These are phyloP conservation scores for Ooceraea biroi DNA, from an alignment of 1,140 invertebrate genomes.

Conservation along the genomic window DNA sequence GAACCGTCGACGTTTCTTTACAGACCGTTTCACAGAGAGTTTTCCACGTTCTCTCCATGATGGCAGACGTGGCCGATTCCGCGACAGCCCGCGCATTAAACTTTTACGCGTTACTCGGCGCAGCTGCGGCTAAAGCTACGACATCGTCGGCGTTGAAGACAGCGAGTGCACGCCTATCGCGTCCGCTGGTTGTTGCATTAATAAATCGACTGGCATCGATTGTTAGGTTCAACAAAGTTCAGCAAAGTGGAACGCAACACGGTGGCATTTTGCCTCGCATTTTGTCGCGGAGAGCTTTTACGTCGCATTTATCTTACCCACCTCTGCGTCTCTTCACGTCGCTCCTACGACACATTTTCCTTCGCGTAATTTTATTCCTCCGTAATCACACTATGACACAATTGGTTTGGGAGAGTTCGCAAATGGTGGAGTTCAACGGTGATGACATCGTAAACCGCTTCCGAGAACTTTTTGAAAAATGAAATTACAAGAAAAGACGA, in stretches of 20 bases:
- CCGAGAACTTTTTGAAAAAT: not conserved
- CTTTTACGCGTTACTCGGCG: conserved; percentile 51
- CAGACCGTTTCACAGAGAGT: conserved; percentile 5
- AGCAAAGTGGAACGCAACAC: conserved; percentile 55
- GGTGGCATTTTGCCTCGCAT: conserved; percentile 21
- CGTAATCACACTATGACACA: conserved; percentile 3
- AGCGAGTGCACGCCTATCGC: conserved; percentile 60
- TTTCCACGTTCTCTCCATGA: conserved; percentile 37
- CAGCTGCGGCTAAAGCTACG: conserved; percentile 58
- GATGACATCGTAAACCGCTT: conserved; percentile 1
- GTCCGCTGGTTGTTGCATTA: conserved; percentile 56
- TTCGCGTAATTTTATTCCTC: conserved; percentile 24
- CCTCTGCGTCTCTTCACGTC: not conserved
- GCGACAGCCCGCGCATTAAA: conserved; percentile 46
- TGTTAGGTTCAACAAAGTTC: conserved; percentile 63
- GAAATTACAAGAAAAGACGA: conserved; percentile 13
- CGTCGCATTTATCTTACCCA: conserved; percentile 33
- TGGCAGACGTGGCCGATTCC: conserved; percentile 22
- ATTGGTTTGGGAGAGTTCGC: not conserved
- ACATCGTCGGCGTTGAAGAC: conserved; percentile 55
- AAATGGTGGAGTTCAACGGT: conserved; percentile 7
- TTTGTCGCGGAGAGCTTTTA: conserved; percentile 34
- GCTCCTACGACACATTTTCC: conserved; percentile 6
- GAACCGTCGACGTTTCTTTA: conserved; percentile 40
- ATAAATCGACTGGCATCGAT: conserved; percentile 59